Conservation (phyloP, 2,797 vertebrate species). For the Aselliscus stoliczkanus region DNA sequence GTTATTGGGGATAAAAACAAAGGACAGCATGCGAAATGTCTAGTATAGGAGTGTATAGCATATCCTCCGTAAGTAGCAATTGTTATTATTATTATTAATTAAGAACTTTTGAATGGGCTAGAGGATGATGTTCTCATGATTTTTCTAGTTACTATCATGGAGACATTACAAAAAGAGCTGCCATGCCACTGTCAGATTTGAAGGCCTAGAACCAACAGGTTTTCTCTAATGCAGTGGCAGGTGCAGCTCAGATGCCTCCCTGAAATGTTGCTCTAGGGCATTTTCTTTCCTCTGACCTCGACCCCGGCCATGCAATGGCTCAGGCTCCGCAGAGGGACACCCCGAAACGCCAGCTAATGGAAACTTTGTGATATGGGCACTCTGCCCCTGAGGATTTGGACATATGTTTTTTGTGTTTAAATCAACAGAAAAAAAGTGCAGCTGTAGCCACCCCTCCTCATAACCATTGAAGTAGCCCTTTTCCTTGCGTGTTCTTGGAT, state of each 20-base stretch:
- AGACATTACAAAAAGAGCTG: background rate
- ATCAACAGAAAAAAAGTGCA: slow-evolving; percentile 73
- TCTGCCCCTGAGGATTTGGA: slow-evolving; percentile 33
- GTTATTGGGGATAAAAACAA: background rate
- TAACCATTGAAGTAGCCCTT: background rate
- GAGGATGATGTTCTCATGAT: background rate
- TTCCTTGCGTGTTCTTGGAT: background rate
- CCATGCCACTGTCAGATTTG: background rate
- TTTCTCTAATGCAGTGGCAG: background rate
- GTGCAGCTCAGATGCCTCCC: background rate
- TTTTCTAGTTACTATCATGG: background rate
- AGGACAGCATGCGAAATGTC: background rate
- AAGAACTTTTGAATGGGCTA: background rate
- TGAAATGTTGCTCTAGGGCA: background rate
- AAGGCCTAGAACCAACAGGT: background rate
- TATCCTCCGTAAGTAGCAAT: background rate
- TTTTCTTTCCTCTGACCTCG: background rate
- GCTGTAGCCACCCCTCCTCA: background rate
- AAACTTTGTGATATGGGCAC: slow-evolving; percentile 31
- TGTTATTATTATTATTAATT: background rate
- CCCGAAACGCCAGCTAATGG: slow-evolving; percentile 46
- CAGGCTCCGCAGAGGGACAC: background rate
- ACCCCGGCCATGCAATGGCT: background rate
- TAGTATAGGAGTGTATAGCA: background rate
- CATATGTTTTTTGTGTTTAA: slow-evolving; percentile 73